These are phyloP conservation scores for Chironomus tentans DNA, from an alignment of 2,888 invertebrate species.

Conservation along the genomic window DNA sequence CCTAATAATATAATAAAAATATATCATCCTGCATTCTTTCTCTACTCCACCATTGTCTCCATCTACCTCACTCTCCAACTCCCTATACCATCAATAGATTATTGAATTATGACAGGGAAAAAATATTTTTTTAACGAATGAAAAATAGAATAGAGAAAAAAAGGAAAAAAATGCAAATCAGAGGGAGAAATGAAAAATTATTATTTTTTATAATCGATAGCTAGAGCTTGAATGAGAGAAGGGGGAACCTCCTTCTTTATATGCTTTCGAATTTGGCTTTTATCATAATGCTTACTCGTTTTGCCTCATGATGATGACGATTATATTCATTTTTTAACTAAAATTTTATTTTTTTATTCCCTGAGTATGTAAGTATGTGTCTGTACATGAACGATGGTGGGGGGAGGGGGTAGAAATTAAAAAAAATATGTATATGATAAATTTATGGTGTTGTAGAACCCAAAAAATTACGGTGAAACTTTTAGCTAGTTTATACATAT, in stretches of 20 bases:
- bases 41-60: neutral
- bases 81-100: slow-evolving; percentile 2
- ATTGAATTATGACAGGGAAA: slow-evolving; percentile 22
- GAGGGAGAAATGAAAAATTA: slow-evolving; percentile 23
- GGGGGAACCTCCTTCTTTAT: neutral
- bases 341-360: neutral
- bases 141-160: neutral
- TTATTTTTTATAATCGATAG: slow-evolving; percentile 15
- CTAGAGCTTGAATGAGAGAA: neutral
- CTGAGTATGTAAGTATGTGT: neutral
- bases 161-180: slow-evolving; percentile 22
- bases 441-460: too few relatives aligned
- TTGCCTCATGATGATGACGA: neutral
- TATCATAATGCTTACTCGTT: too few relatives aligned
- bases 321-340: neutral
- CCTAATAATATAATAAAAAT: too few relatives aligned
- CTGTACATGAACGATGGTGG: neutral
- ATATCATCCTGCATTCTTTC: too few relatives aligned
- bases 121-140: neutral
- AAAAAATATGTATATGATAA: too few relatives aligned
- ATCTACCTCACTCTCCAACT: neutral
- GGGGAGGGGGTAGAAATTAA: neutral
- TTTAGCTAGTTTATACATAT: too few relatives aligned
- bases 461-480: too few relatives aligned
- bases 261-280: neutral